Evolutionary conservation across 2,888 invertebrate species (phyloP).

Genomic region (Drosophila melanosoma): DNA sequence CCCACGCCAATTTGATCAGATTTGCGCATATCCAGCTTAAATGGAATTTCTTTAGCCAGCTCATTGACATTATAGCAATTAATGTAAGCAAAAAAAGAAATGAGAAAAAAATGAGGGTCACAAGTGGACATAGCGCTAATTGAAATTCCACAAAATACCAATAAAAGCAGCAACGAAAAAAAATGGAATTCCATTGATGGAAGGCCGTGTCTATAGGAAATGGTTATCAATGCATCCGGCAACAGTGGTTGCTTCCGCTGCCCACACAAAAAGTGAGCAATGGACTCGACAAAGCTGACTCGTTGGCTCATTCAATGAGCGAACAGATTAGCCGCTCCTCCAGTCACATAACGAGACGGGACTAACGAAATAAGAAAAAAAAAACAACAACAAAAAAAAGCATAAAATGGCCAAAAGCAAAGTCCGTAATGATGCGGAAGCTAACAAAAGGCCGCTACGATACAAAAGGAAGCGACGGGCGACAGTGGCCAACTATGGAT

Average conservation of each 20-base stretch:
- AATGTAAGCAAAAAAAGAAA: conserved; percentile 27
- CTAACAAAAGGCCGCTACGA: conserved; percentile 65
- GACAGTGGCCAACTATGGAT: conserved; percentile 29
- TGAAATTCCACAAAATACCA: conserved; percentile 62
- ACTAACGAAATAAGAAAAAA: conserved; percentile 8
- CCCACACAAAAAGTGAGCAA: conserved; percentile 12
- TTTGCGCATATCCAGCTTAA: conserved; percentile 61
- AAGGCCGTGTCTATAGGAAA: conserved; percentile 49
- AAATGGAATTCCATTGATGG: conserved; percentile 32
- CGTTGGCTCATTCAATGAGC: conserved; percentile 58
- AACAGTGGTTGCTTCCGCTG: conserved; percentile 65
- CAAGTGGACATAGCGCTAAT: conserved; percentile 56
- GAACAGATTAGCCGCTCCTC: conserved; percentile 67
- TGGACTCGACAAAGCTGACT: conserved; percentile 29
- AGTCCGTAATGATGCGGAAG: conserved; percentile 77
- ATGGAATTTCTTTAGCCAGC: conserved; percentile 47
- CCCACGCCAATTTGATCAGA: conserved; percentile 59
- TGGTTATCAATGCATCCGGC: conserved; percentile 80
- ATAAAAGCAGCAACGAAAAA: conserved; percentile 24
- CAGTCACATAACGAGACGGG: conserved; percentile 48
- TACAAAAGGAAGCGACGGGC: conserved; percentile 61
- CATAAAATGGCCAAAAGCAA: conserved; percentile 61
- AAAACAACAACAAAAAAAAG: neutral
- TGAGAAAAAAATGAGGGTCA: neutral
- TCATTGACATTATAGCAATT: conserved; percentile 56